Base-by-base conservation (phyloP, 2,888 invertebrate genomes). In the Sympetrum striolatum region DNA sequence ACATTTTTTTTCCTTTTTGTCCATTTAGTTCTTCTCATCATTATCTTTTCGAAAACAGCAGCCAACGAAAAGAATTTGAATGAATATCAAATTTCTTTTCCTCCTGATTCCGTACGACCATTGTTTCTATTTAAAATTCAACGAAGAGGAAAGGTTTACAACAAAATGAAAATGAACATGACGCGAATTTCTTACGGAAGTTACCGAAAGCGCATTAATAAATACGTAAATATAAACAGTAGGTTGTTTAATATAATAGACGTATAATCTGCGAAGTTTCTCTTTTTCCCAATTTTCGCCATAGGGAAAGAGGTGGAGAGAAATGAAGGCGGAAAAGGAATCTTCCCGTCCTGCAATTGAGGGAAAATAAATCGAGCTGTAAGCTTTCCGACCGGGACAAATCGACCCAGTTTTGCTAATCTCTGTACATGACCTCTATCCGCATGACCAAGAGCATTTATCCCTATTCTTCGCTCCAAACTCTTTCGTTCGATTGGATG, bases 371-470 rank as follows among this genome's bases (percentile, higher is more conserved):
- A 58, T 12, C 35, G 39, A 64, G 64, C 18, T 64, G 22, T 22
- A 37, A 31, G 86, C 37, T 64, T 86, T 86, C 37, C 35, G 60
- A 37, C 35, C n/a, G 1, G 86, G 35, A 37, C 60, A 86, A 53
- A 86, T 86, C 86, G 86, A 86, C 86, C 60, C 64, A 58, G 22
- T 86, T 86, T 37, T n/a, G 22, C 64, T 86, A 60, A 86, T 86
- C 60, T 18, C n/a, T n/a, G n/a, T 12, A 12, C 73, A 31, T 31
- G 73, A 14, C 31, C 73, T 31, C 25, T 14, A 53, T 53, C 2
- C 53, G 15, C 18, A 18, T 18, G 1, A 31, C 31, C 25, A 12
- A 31, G 22, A 14, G 73, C 25, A 31, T 31, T 73, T 73, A 73
- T 73, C 31, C 14, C 22, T 1, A 14, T 73, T 25, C 73, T 14